Evolutionary conservation across 2,888 invertebrate genomes (phyloP).

Genomic region (Artemia sinica): DNA sequence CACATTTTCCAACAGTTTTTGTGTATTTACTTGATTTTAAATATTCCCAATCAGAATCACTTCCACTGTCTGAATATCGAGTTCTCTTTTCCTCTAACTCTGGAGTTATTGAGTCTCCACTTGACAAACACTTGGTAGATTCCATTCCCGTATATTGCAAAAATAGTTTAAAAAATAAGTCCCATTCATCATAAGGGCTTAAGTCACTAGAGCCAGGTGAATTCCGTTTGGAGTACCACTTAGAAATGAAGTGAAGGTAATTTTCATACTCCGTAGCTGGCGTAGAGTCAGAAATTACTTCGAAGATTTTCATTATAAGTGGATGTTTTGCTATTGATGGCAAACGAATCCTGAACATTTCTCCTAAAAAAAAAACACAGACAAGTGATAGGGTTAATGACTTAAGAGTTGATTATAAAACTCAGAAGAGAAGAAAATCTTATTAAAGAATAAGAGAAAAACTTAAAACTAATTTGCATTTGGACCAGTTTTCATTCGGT

Average conservation of each 20-base stretch:
- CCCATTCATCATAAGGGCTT: conserved; percentile 58
- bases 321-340: background rate
- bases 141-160: conserved; percentile 32
- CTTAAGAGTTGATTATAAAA: no score
- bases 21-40: conserved; percentile 43
- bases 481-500: no score
- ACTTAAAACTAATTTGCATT: no score
- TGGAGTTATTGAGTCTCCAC: background rate
- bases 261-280: conserved; percentile 33
- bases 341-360: background rate
- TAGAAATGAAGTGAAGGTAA: conserved; percentile 35
- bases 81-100: background rate
- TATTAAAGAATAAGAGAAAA: no score
- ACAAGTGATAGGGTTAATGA: background rate
- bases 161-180: conserved; percentile 47
- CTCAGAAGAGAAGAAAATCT: no score
- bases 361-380: background rate
- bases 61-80: background rate
- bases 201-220: conserved; percentile 65
- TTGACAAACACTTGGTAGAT: conserved; percentile 18
- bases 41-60: conserved; percentile 51
- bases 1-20: conserved; percentile 34
- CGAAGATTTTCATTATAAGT: conserved; percentile 24
- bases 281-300: conserved; percentile 51
- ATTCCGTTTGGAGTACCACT: conserved; percentile 76